Evolutionary conservation across 2,888 invertebrate species (phyloP), one percentile per base, ranked within the genome.

Genomic region (Hartigia nigra): DNA sequence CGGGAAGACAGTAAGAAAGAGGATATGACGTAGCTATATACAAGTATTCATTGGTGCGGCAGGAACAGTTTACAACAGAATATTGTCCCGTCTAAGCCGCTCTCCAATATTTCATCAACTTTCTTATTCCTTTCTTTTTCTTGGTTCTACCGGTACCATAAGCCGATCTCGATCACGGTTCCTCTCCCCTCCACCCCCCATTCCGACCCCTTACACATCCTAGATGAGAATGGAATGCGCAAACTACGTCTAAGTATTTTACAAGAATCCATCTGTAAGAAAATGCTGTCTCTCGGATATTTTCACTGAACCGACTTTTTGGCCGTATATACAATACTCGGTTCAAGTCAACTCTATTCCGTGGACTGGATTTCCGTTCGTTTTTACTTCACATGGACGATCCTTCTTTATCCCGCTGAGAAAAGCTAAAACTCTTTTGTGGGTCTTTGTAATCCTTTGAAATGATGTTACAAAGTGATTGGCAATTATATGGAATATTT

Each of bases 41-140:
- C 75, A 75, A 83, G 84, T 88, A 88, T 86, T 89, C 86, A 88
- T 87, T 86, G 87, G 85, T 82, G 83, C 84, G 82, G 82, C 80
- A 86, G 85, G 83, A 85, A 87, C 87, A 88, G 88, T 90, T 89
- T 90, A 89, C 90, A 89, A 87, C 88, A 84, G 90, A 90, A 90
- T 90, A 91, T 90, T 90, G 91, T 90, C 88, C 90, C 87, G 87
- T 84, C 86, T 90, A 90, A 91, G 90, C 89, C 89, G 90, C 88
- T 90, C 90, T 90, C 91, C 90, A 88, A 91, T 91, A 91, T 90
- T 90, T 90, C 90, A 91, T 90, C 90, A 90, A 90, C 88, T 90
- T 89, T 87, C 88, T 88, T 88, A 89, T 89, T 89, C 87, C 86
- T 88, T 85, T 85, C 88, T 88, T 72, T 72, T 72, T 31, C 72